Evolutionary conservation across 1,140 invertebrate species (phyloP).

Genomic region (Ylistrum balloti): DNA sequence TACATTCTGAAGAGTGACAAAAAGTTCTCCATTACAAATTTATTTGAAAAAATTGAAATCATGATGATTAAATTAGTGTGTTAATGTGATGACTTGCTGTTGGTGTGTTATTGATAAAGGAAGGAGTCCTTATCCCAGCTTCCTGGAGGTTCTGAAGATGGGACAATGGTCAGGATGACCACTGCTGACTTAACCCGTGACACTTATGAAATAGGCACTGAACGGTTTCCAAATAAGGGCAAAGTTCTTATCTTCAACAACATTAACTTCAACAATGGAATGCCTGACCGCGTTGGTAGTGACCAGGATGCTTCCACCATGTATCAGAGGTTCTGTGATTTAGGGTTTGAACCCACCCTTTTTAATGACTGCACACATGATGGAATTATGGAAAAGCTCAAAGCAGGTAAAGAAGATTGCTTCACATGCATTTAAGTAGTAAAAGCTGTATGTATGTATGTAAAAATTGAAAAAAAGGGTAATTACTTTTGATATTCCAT

Average conservation of each 20-base stretch:
- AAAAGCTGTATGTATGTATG: too few relatives aligned
- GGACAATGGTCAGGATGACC: background rate
- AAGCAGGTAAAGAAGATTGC: background rate
- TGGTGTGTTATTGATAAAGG: background rate
- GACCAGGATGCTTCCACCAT: background rate
- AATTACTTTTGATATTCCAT: too few relatives aligned
- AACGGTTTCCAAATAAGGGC: background rate
- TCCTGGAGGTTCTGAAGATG: too few relatives aligned
- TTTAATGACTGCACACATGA: constrained; percentile 6
- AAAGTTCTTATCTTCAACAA: constrained; percentile 24
- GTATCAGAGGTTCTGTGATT: background rate
- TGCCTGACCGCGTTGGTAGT: background rate
- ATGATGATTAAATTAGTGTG: too few relatives aligned
- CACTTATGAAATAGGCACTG: background rate
- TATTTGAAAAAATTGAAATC: too few relatives aligned
- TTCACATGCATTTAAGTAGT: too few relatives aligned
- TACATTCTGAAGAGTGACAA: too few relatives aligned
- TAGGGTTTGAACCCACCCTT: background rate
- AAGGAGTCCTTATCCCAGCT: too few relatives aligned
- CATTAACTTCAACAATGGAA: constrained; percentile 10
- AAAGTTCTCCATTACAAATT: too few relatives aligned
- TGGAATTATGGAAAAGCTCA: background rate
- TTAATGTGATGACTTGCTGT: too few relatives aligned
- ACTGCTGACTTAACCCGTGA: background rate
- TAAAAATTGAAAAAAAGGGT: too few relatives aligned